phyloP scores from a whole-genome alignment of 2,888 invertebrate species.

The Agrenia bidenticulata region DNA sequence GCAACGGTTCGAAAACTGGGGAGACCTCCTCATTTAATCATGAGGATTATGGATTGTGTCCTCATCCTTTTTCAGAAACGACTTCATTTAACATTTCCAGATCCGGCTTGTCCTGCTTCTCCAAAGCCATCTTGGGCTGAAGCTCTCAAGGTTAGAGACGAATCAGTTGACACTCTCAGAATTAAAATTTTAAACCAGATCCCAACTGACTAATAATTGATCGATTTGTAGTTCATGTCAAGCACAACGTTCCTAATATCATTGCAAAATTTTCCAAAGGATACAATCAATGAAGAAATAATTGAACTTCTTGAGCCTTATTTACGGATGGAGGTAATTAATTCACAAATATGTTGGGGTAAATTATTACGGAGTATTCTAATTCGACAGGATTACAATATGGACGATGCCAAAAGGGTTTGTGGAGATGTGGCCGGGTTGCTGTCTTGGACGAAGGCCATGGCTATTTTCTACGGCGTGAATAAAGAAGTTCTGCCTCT shows the following conservation, averaged over 20 bases:
- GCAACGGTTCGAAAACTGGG: conserved; percentile 91
- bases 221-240: conserved; percentile 96
- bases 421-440: conserved; percentile 96
- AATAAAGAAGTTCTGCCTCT: conserved; percentile 94
- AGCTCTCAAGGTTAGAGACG: conserved; percentile 80
- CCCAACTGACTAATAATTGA: too few species aligned
- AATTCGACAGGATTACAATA: conserved; percentile 73
- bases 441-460: conserved; percentile 93
- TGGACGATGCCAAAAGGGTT: conserved; percentile 93
- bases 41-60: conserved; percentile 98
- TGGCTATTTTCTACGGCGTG: conserved; percentile 92
- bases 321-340: conserved; percentile 75
- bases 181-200: too few species aligned
- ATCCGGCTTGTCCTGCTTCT: conserved; percentile 72
- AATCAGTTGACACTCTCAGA: too few species aligned
- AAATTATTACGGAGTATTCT: conserved; percentile 53
- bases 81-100: conserved; percentile 77
- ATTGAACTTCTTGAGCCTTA: conserved; percentile 89
- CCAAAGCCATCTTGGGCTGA: conserved; percentile 96
- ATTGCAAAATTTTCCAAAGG: conserved; percentile 92
- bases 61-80: conserved; percentile 87
- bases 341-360: conserved; percentile 53
- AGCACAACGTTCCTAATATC: conserved; percentile 88
- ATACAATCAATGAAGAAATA: conserved; percentile 95
- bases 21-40: conserved; percentile 90